Evolutionary conservation across 1,140 invertebrate genomes (phyloP), one percentile per base, ranked within the genome.

Genomic region (Drosophila pseudoananassae): DNA sequence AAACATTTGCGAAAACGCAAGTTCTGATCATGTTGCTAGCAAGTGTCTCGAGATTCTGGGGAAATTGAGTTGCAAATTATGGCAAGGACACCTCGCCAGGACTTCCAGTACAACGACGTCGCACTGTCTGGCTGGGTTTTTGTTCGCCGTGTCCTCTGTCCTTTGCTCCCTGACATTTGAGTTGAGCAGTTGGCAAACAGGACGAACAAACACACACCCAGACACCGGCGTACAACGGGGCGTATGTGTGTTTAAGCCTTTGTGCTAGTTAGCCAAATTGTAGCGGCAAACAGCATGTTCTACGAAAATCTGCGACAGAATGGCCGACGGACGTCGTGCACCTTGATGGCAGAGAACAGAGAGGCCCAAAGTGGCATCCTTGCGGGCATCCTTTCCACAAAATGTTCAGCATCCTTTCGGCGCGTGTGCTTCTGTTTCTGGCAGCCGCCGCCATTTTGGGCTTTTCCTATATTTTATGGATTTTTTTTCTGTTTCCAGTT

Each of bases 191-290:
- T 33, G 49, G 54, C 69, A 63, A 55, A 43, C 59, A 55, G 51
- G 38, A 23, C 43, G 38, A 38, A 4, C 14, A 31, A 43, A 51
- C 40, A 14, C 20, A 40, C 25, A 27, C 25, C 17, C 8, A 27
- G 15, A 29, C 43, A 1, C 2, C 45, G n/a, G n/a, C 58, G 23
- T 47, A 45, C 27, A 27, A 27, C 14, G 38, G 40, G 29, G 46
- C 43, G 49, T 36, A 59, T 72, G 63, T 58, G 73, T 54, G 65
- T 54, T 55, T 27, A 81, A 77, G 76, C 78, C 78, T 83, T 83
- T 83, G 79, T 69, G 66, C 51, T 49, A 70, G 66, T 70, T 70
- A 78, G 79, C 79, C 70, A 69, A 69, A 80, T 83, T 78, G 79
- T 69, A 78, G 53, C 61, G 61, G 33, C 33, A 36, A 36, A 36